A percentile compares a stretch with the other conserved stretches of the same genome.
Evolutionary conservation across 2,113 vertebrate species (phyloP).

Genomic region (Myanophis thanlyinensis): DNA sequence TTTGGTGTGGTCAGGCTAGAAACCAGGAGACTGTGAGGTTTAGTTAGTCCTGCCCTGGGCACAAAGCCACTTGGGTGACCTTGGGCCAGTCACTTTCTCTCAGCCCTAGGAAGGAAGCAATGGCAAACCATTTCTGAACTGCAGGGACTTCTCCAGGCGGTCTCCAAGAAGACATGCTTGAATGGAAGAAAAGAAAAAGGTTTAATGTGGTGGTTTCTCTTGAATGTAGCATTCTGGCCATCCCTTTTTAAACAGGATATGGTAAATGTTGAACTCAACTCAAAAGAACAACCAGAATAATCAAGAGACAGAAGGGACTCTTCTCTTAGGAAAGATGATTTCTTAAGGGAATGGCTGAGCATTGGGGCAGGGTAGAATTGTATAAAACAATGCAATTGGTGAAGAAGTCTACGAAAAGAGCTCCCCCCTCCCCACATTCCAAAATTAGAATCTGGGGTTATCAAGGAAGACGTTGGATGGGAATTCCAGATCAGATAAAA

Average conservation of each 20-base stretch:
- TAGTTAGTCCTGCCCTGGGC: no score
- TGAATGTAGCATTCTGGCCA: not conserved
- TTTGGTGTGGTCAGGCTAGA: not conserved
- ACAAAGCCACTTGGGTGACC: no score
- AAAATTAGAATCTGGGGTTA: not conserved
- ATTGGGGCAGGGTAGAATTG: not conserved
- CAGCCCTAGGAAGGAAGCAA: no score
- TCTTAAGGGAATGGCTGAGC: not conserved
- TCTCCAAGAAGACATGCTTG: not conserved
- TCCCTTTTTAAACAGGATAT: not conserved
- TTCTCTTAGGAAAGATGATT: not conserved
- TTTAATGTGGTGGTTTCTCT: not conserved
- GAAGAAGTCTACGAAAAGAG: not conserved
- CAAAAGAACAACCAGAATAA: not conserved
- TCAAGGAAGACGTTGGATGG: not conserved
- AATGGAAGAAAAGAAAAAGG: not conserved
- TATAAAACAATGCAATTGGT: not conserved
- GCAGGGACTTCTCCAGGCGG: not conserved
- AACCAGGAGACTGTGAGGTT: not conserved
- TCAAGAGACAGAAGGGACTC: not conserved
- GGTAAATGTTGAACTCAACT: not conserved
- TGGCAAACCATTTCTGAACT: no score
- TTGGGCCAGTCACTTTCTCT: no score
- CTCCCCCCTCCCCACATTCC: not conserved
- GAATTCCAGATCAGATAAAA: not conserved